phyloP scores from a whole-genome alignment of 37 sponge, comb jelly and placozoan species.

The Petrosia ficiformis region DNA sequence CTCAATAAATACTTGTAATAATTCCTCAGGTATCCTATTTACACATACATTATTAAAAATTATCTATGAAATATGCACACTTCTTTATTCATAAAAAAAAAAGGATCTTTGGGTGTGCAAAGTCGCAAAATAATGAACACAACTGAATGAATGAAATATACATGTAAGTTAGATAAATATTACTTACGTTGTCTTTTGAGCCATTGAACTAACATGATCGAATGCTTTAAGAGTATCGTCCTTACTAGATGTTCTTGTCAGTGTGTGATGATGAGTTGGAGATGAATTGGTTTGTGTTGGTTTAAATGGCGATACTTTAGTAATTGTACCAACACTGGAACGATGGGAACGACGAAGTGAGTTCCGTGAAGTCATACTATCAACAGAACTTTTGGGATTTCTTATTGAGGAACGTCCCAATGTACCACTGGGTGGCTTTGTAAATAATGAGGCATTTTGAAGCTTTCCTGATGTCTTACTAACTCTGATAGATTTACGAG shows the following conservation, averaged over 20 bases:
- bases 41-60: too few species aligned
- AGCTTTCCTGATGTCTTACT: background rate
- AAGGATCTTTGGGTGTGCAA: too few species aligned
- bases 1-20: background rate
- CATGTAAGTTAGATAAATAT: too few species aligned
- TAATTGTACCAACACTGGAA: background rate
- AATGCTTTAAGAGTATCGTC: background rate
- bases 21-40: background rate
- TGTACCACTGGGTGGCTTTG: background rate
- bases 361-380: background rate
- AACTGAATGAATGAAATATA: too few species aligned
- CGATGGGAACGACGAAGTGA: background rate
- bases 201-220: slow-evolving; percentile 4
- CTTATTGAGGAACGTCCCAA: background rate
- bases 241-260: background rate
- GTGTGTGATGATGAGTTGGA: background rate
- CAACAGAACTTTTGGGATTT: background rate
- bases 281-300: background rate
- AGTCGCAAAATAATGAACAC: too few species aligned
- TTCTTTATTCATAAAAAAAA: too few species aligned
- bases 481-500: background rate
- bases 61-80: too few species aligned
- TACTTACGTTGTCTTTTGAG: background rate
- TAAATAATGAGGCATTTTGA: too few species aligned
- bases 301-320: background rate